Conservation (phyloP, 2,113 vertebrate species). For the Chloropsis cyanopogon region DNA sequence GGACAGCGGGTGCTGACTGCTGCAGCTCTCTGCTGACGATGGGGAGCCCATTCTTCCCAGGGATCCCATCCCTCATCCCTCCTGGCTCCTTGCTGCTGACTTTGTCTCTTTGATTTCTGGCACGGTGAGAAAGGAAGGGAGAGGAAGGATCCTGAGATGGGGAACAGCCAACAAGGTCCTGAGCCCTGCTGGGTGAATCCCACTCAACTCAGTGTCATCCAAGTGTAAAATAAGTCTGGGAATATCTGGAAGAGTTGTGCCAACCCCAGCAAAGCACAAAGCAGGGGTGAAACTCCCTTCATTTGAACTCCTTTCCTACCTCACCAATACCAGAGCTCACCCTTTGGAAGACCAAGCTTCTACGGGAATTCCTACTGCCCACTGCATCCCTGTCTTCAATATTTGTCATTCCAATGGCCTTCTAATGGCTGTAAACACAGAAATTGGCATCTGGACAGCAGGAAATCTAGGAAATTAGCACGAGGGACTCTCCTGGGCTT, state of each 20-base stretch:
- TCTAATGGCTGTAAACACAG: constrained; percentile 15
- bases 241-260: not conserved
- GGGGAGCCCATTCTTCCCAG: not conserved
- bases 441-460: constrained; percentile 45
- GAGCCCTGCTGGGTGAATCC: not conserved
- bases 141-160: not conserved
- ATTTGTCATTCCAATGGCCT: not conserved
- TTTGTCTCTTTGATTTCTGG: not conserved
- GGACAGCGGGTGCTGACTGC: not conserved
- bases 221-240: not conserved
- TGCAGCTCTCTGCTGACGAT: not conserved
- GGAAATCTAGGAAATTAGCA: constrained; percentile 58
- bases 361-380: not conserved
- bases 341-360: not conserved
- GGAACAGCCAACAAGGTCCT: not conserved
- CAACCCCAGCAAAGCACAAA: not conserved
- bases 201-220: not conserved
- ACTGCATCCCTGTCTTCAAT: not conserved
- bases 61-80: not conserved
- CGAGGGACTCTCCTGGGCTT: constrained; percentile 37
- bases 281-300: not conserved
- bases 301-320: not conserved
- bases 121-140: not conserved
- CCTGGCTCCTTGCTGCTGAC: not conserved
- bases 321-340: not conserved